Conservation (phyloP, 1,140 invertebrate genomes). For the Gonatopus flavifemur region DNA sequence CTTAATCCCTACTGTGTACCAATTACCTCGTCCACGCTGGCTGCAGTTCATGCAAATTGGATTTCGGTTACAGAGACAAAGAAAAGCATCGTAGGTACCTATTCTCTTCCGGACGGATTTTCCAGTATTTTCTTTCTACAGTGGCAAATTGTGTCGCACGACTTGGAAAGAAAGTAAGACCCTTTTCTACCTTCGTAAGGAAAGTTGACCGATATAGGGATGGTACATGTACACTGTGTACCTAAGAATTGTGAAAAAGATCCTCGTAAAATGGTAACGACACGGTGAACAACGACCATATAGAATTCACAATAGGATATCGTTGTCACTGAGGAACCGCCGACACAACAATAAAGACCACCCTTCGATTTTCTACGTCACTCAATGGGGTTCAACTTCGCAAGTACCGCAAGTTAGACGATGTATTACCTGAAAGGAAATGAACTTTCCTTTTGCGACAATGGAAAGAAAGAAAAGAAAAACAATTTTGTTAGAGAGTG, state of each 20-base stretch:
- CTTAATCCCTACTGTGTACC: slow-evolving; percentile 51
- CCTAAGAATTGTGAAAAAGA: neutral
- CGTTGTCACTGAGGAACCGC: slow-evolving; percentile 14
- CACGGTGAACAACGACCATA: neutral
- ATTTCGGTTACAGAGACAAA: slow-evolving; percentile 40
- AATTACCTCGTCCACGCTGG: slow-evolving; percentile 50
- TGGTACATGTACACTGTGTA: too few relatives aligned
- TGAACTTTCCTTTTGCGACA: too few relatives aligned
- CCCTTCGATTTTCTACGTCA: slow-evolving; percentile 7
- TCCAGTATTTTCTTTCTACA: too few relatives aligned
- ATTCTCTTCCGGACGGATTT: too few relatives aligned
- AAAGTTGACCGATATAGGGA: too few relatives aligned
- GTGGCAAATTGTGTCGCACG: slow-evolving; percentile 14
- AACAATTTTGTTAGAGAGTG: too few relatives aligned
- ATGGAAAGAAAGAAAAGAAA: too few relatives aligned
- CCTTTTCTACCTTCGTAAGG: too few relatives aligned
- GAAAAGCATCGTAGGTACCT: too few relatives aligned
- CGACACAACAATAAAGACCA: slow-evolving; percentile 13
- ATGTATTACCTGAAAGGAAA: too few relatives aligned
- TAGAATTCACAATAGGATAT: slow-evolving; percentile 21
- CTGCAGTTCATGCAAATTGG: slow-evolving; percentile 53
- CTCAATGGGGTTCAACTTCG: neutral
- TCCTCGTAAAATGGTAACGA: slow-evolving; percentile 2
- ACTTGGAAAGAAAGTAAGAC: slow-evolving; percentile 9
- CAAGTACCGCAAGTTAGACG: slow-evolving; percentile 1